Evolutionary conservation across 2,888 invertebrate genomes (phyloP), one percentile per base, ranked within the genome.

Genomic region (Drosophila longiperda): DNA sequence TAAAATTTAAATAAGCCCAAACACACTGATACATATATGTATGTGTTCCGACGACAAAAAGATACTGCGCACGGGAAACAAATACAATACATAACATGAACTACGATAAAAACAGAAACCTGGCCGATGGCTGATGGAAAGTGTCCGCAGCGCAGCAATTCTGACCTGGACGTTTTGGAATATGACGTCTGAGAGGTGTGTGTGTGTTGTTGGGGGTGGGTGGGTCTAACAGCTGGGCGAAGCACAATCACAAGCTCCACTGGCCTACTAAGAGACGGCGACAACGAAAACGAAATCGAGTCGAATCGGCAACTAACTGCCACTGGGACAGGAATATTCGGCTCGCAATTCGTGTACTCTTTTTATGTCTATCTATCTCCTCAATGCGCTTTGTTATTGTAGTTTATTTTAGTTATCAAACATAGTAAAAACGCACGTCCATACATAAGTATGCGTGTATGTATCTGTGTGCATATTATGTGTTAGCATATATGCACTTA

Each of bases 221-320:
- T 40, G 38, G 36, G 26, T 50, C 77, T 52, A 70, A 71, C 78
- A 78, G 80, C 75, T 78, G 78, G 63, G 55, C 68, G 49, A 74
- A 78, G 50, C 69, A 73, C 74, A 58, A 78, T 34, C 69, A 65
- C 69, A 60, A 78, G 74, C 68, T 75, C 83, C 61, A 83, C 66
- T 82, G 82, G 72, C 84, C 82, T 80, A 86, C 75, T 78, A 75
- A 87, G 70, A 66, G 80, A 67, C 66, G 78, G 70, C 82, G 82
- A 74, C 82, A 75, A 82, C 82, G 80, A 82, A 84, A 78, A 76
- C 85, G 80, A 82, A 85, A 79, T 73, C 73, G 69, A 73, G 63
- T 61, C 61, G 64, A 40, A 69, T 60, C 63, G 60, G 61, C 36
- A 45, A 54, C 45, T 63, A 65, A 61, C 53, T 65, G 36, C 45